Conservation (phyloP, 1,140 invertebrate species). For the Drosophila nigrodunni region DNA sequence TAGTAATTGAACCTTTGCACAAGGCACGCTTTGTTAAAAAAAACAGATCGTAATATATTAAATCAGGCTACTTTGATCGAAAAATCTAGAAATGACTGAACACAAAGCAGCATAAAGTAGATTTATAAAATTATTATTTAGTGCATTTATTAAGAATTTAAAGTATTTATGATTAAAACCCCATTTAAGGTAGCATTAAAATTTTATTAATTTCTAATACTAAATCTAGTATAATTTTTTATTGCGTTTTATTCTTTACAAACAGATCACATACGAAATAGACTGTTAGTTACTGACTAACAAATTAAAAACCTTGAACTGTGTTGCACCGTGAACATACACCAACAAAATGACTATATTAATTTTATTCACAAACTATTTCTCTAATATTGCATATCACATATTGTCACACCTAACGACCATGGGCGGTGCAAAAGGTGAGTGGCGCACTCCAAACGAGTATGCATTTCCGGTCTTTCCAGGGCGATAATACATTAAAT, state of each 20-base stretch:
- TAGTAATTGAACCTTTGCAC: not conserved
- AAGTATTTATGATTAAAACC: too few relatives aligned
- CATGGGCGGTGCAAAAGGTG: conserved; percentile 76
- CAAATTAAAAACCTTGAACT: not conserved
- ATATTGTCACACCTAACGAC: conserved; percentile 82
- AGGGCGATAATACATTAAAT: conserved; percentile 75
- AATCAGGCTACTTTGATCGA: too few relatives aligned
- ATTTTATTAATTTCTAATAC: too few relatives aligned
- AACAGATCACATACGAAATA: too few relatives aligned
- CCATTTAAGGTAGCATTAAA: too few relatives aligned
- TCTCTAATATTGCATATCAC: conserved; percentile 70
- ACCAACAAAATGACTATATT: not conserved
- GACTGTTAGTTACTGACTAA: not conserved
- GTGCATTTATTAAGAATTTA: too few relatives aligned
- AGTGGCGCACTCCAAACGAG: conserved; percentile 74
- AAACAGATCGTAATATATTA: not conserved
- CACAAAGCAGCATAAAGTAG: too few relatives aligned
- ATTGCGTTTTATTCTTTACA: too few relatives aligned
- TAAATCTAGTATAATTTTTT: too few relatives aligned
- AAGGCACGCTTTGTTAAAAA: conserved; percentile 7
- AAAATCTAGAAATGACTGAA: too few relatives aligned
- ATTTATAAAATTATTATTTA: too few relatives aligned
- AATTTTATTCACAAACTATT: conserved; percentile 46
- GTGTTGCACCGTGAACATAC: not conserved
- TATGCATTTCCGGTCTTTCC: conserved; percentile 64